phyloP scores from a whole-genome alignment of 2,797 vertebrate genomes.

The Loriculus beryllinus region DNA sequence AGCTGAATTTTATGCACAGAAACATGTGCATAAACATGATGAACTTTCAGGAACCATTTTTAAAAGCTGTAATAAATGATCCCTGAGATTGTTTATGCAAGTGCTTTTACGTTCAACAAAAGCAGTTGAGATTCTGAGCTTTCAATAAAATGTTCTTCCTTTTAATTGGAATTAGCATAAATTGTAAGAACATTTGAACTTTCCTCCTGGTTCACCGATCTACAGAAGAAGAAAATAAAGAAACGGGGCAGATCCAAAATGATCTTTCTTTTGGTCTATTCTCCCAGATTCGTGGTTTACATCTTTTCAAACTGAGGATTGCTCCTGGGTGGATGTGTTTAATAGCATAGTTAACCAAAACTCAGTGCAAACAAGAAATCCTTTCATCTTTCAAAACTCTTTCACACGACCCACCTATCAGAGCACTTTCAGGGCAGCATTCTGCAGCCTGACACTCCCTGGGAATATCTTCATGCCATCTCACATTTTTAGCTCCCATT shows the following conservation, averaged over 20 bases:
- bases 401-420: neutral
- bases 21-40: fast-evolving
- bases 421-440: conserved; percentile 25
- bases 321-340: neutral
- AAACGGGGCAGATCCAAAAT: neutral
- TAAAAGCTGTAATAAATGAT: neutral
- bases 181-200: neutral
- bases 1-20: neutral
- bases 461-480: neutral
- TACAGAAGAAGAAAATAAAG: no score
- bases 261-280: neutral
- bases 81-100: neutral
- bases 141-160: neutral
- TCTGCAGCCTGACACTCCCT: conserved; percentile 42
- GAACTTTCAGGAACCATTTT: neutral
- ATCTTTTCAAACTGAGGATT: neutral
- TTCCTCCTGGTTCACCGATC: neutral
- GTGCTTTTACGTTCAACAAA: neutral
- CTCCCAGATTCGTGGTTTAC: neutral
- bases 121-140: neutral
- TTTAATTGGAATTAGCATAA: neutral
- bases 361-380: neutral
- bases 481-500: neutral
- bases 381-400: neutral
- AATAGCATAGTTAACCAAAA: neutral